Base-by-base conservation (phyloP, 1,140 invertebrate species). In the Drosophila murphyi region DNA sequence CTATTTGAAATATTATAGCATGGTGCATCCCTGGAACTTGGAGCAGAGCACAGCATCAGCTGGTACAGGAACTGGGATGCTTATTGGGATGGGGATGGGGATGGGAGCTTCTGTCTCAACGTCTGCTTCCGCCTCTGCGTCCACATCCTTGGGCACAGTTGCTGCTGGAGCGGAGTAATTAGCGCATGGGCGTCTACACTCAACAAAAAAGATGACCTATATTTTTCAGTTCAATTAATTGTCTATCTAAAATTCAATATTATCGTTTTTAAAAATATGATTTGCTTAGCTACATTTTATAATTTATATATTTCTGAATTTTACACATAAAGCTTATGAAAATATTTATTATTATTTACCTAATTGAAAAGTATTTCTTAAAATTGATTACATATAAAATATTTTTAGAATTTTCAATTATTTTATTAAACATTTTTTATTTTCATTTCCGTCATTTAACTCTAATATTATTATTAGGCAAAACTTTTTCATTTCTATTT, bases 1-100 rank as follows among this genome's bases (percentile, higher is more conserved):
- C 78, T 91, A 93, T 54, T 93, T 91, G 55, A 90, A 94, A 71
- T 95, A 95, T 92, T 94, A 93, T 79, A 85, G 87, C 62, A 94
- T 95, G 90, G 93, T 94, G 69, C 81, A 81, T 76, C 75, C 82
- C 7, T 89, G 85, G 85, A 74, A 64, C 5, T 47, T 64, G 43
- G 81, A 90, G 28, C 78, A 65, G 54, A 90, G 45, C 43, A 87
- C 86, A 3, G 35, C 70, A 32, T 20, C 20, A 2, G 10, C 32
- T 31, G 65, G 47, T n/a, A 60, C 20, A 39, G 12, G 34, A n/a
- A 12, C 20, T 5, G 37, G 35, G 10, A 43, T 20, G 20, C 1
- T 20, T 8, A 28, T 12, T 12, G 59, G 32, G 10, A 52, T 8
- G 2, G 12, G 50, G 10, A 10, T 10, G 6, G 10, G 34, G 31